Base-by-base conservation (phyloP, 2,888 invertebrate genomes). In the Chrysomela aeneicollis region DNA sequence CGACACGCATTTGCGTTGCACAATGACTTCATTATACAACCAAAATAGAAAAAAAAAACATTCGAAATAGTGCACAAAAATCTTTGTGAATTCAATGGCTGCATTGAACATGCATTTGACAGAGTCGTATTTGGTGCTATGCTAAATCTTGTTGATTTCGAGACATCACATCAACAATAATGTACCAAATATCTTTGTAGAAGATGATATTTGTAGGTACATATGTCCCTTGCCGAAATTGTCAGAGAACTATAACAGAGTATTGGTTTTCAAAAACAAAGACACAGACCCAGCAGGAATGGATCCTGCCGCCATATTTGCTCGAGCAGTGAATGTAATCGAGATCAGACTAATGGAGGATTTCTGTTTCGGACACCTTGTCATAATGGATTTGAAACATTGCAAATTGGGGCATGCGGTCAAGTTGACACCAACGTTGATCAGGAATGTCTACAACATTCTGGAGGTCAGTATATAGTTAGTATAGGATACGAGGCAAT, bases 191-290 rank as follows among this genome's bases (percentile, higher is more conserved):
- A n/a, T n/a, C n/a, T n/a, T n/a, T n/a, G n/a, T n/a, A n/a, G n/a
- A n/a, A n/a, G n/a, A n/a, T 12, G 12, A 12, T 15, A 12, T n/a
- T 63, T 68, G n/a, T 47, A 69, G 69, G 26, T 66, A 63, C 35
- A 42, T 51, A n/a, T 4, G 66, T 26, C 66, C 66, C 0, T 2
- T 85, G 0, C 85, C 85, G 3, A 84, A 84, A 63, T 51, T 85
- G n/a, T 79, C 78, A 52, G 79, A 82, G 0, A 85, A 85, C 49
- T 78, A 78, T 6, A 78, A 82, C 6, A 78, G 85, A 58, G 79
- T 85, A 0, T 79, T 82, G 77, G 73, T 85, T 1, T 82, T 84
- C 0, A 79, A 85, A 67, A 64, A 84, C 0, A 68, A 66, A 32
- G 66, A 71, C 6, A 15, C 37, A 0, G 51, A 71, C 17, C 37